phyloP scores from a whole-genome alignment of 2,888 invertebrate species.

The Apotomis betuletana region DNA sequence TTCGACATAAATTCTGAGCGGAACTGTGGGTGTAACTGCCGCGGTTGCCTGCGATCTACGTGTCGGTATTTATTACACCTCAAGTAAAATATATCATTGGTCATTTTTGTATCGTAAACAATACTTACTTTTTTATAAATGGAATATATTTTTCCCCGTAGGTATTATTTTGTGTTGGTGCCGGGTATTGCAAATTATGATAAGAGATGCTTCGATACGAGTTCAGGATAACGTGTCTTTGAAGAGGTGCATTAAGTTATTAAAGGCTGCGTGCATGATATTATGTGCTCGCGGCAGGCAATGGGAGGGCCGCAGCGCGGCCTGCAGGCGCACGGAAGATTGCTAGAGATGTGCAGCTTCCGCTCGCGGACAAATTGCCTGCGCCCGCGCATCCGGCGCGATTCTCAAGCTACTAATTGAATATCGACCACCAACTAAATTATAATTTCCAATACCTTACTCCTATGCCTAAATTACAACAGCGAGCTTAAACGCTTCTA shows the following conservation, averaged over 20 bases:
- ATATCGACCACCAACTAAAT: constrained; percentile 53
- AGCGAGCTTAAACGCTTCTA: constrained; percentile 42
- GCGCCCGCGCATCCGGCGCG: constrained; percentile 58
- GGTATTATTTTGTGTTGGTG: neutral
- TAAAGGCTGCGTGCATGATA: constrained; percentile 41
- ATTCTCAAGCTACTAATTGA: constrained; percentile 61
- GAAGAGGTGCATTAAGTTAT: constrained; percentile 38
- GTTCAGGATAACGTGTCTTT: constrained; percentile 15
- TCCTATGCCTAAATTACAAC: constrained; percentile 47
- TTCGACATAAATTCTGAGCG: constrained; percentile 81
- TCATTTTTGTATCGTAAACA: constrained; percentile 60
- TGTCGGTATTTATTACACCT: constrained; percentile 73
- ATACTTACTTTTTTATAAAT: constrained; percentile 49
- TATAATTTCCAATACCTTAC: constrained; percentile 52
- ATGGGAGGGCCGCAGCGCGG: constrained; percentile 20
- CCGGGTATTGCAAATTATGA: neutral
- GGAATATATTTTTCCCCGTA: neutral
- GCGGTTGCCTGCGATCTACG: constrained; percentile 67
- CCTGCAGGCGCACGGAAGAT: constrained; percentile 52
- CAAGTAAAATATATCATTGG: constrained; percentile 68
- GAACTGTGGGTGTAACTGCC: constrained; percentile 81
- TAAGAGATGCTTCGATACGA: constrained; percentile 1
- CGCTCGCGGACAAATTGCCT: constrained; percentile 69
- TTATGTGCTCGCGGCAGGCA: constrained; percentile 22
- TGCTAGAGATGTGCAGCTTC: constrained; percentile 69